Evolutionary conservation across 1,140 invertebrate genomes (phyloP).

Genomic region (Papilio xuthus): DNA sequence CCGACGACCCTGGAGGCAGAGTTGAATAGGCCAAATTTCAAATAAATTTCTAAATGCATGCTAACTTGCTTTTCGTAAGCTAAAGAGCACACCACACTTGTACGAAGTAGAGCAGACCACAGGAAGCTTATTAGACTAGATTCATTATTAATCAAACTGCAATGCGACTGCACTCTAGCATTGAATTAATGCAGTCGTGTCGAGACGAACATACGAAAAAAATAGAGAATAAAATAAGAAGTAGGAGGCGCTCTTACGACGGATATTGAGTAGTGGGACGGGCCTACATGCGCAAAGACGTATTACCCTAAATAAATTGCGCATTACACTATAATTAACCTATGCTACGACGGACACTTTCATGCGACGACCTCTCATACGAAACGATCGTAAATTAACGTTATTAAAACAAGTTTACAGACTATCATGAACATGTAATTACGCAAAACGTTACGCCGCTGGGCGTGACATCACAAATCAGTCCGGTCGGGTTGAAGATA

Average conservation of each 20-base stretch:
- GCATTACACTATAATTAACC: conserved; percentile 63
- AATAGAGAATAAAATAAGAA: conserved; percentile 77
- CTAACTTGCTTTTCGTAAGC: not conserved
- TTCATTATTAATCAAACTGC: conserved; percentile 78
- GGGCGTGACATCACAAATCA: conserved; percentile 81
- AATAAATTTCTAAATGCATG: not conserved
- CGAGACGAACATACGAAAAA: conserved; percentile 70
- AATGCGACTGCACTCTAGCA: conserved; percentile 66
- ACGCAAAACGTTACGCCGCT: conserved; percentile 80
- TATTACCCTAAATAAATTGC: conserved; percentile 63
- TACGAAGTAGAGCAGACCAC: not conserved
- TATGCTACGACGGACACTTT: conserved; percentile 63
- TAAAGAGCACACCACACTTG: not conserved
- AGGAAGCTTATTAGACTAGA: conserved; percentile 47
- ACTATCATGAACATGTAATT: conserved; percentile 70
- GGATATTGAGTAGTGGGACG: conserved; percentile 80
- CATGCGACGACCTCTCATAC: conserved; percentile 65
- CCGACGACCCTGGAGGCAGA: not conserved
- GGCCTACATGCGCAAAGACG: conserved; percentile 78
- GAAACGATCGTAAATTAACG: conserved; percentile 72
- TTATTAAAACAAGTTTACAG: conserved; percentile 78
- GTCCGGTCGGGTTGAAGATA: conserved; percentile 73
- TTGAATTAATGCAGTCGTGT: conserved; percentile 71
- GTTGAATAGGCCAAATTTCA: not conserved
- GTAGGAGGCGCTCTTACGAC: conserved; percentile 78